These are phyloP conservation scores for Pollicipes pollicipes DNA, from an alignment of 1,140 invertebrate species.

Conservation along the genomic window DNA sequence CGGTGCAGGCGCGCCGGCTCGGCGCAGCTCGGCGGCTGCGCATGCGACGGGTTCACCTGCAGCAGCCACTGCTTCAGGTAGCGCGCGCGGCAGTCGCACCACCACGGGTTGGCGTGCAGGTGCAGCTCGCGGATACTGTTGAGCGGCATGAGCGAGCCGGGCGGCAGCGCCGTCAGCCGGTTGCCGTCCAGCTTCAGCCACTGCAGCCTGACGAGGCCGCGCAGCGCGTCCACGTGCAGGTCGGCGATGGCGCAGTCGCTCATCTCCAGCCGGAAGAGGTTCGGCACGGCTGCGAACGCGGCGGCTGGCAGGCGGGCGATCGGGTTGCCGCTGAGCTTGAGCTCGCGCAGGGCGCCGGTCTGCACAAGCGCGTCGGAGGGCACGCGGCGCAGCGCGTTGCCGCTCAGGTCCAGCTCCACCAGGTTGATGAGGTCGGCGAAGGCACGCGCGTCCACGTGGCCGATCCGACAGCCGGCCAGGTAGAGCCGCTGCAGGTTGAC, in stretches of 20 bases:
- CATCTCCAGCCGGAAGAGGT: constrained; percentile 63
- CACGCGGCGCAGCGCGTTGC: constrained; percentile 45
- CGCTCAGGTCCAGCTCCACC: constrained; percentile 75
- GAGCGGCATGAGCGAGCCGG: constrained; percentile 21
- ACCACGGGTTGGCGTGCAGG: constrained; percentile 26
- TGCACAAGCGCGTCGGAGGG: background rate
- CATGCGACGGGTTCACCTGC: constrained; percentile 49
- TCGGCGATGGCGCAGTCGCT: constrained; percentile 59
- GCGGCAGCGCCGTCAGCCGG: constrained; percentile 18
- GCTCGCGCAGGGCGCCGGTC: background rate
- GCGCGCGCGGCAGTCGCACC: constrained; percentile 24
- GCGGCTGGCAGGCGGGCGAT: constrained; percentile 41
- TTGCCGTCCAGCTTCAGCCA: constrained; percentile 18
- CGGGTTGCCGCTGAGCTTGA: background rate
- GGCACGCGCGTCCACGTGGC: constrained; percentile 51
- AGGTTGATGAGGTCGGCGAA: constrained; percentile 68
- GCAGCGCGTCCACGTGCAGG: constrained; percentile 55
- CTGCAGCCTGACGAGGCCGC: constrained; percentile 20
- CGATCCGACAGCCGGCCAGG: constrained; percentile 52
- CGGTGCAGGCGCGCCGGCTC: constrained; percentile 39
- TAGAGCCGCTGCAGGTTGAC: constrained; percentile 72
- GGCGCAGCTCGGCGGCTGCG: constrained; percentile 45
- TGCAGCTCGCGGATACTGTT: constrained; percentile 20
- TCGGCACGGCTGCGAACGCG: constrained; percentile 52
- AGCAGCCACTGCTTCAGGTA: constrained; percentile 22